Evolutionary conservation across 2,888 invertebrate species (phyloP).

Genomic region (Pterostichus madidus): DNA sequence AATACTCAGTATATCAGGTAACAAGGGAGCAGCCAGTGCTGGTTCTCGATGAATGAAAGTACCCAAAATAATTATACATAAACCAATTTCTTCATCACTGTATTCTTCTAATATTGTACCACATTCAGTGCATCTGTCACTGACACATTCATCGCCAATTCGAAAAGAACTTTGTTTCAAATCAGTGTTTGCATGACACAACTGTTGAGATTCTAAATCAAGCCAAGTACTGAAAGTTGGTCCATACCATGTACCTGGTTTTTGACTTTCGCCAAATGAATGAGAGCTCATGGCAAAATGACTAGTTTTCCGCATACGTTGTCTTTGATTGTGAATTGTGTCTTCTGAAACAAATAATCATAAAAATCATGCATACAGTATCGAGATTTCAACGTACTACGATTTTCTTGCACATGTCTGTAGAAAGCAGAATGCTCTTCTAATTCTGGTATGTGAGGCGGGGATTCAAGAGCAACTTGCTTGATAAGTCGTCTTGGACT

Average conservation of each 20-base stretch:
- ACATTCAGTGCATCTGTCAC: constrained; percentile 91
- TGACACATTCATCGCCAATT: constrained; percentile 86
- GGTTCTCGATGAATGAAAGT: constrained; percentile 99
- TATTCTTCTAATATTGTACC: constrained; percentile 94
- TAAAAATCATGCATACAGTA: neutral
- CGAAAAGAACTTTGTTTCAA: constrained; percentile 82
- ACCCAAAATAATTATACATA: constrained; percentile 95
- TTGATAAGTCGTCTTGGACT: constrained; percentile 85
- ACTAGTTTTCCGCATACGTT: constrained; percentile 79
- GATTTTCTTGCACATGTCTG: constrained; percentile 58
- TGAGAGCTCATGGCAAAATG: constrained; percentile 80
- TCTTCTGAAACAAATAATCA: constrained; percentile 71
- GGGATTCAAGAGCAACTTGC: constrained; percentile 86
- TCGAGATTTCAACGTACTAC: constrained; percentile 35
- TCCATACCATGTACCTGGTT: constrained; percentile 80
- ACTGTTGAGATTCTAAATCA: constrained; percentile 63
- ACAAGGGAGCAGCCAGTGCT: constrained; percentile 93
- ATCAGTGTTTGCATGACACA: constrained; percentile 71
- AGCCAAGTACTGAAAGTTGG: constrained; percentile 71
- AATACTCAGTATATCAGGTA: constrained; percentile 93
- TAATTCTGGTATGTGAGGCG: constrained; percentile 77
- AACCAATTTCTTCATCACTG: constrained; percentile 97
- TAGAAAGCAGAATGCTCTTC: constrained; percentile 71
- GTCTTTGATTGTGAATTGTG: constrained; percentile 77
- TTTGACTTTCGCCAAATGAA: constrained; percentile 78